A percentile compares a stretch with the other conserved stretches of the same genome.
phyloP scores from a whole-genome alignment of 2,888 invertebrate genomes.

The Drosophila buzzatii region DNA sequence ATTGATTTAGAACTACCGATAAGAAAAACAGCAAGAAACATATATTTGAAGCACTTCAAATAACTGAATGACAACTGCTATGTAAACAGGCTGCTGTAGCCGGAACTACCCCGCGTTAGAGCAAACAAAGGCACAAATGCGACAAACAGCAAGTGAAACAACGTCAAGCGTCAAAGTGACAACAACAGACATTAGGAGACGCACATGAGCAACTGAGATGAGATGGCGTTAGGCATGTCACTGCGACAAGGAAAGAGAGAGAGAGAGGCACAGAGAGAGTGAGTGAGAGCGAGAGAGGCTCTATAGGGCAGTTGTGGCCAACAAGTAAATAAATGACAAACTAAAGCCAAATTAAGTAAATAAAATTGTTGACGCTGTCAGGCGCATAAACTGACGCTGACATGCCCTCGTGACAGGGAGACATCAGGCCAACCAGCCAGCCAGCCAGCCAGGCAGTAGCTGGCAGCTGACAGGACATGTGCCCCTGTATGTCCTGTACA shows the following conservation, averaged over 20 bases:
- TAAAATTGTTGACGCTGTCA: slow-evolving; percentile 79
- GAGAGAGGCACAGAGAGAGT: slow-evolving; percentile 1
- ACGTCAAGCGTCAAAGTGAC: slow-evolving; percentile 76
- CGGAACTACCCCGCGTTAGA: slow-evolving; percentile 29
- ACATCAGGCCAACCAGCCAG: slow-evolving; percentile 26
- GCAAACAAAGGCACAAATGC: slow-evolving; percentile 21
- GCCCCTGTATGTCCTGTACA: slow-evolving; percentile 11
- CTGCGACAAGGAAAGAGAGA: slow-evolving; percentile 4
- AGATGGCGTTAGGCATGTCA: slow-evolving; percentile 11
- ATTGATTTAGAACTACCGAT: too few relatives aligned
- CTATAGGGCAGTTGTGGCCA: slow-evolving; percentile 52
- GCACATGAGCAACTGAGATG: slow-evolving; percentile 42
- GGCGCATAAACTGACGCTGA: slow-evolving; percentile 74
- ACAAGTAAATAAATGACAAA: slow-evolving; percentile 80
- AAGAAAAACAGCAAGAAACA: too few relatives aligned
- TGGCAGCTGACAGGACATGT: slow-evolving; percentile 28
- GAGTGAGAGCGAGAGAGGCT: neutral
- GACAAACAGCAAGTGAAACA: slow-evolving; percentile 52
- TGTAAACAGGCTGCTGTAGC: slow-evolving; percentile 10
- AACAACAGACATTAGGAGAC: slow-evolving; percentile 74
- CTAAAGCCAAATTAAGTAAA: slow-evolving; percentile 81
- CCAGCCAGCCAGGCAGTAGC: slow-evolving; percentile 9
- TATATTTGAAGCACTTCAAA: too few relatives aligned
- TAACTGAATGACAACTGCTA: neutral
- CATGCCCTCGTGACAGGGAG: slow-evolving; percentile 46